These are phyloP conservation scores for Sebastes umbrosus DNA, from an alignment of 2,797 vertebrate species.

Conservation along the genomic window DNA sequence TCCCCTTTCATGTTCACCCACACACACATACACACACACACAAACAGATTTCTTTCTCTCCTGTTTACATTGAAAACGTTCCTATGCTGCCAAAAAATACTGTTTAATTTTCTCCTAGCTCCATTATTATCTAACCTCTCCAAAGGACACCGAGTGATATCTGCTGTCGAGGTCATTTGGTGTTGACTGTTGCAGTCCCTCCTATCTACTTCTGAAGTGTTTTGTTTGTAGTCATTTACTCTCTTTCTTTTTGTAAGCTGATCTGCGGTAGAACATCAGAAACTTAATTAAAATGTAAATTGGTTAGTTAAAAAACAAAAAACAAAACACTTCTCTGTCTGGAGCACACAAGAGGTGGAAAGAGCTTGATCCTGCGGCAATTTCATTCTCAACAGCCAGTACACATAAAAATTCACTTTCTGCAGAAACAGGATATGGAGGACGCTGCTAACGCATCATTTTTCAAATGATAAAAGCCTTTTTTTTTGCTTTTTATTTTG, in stretches of 20 bases:
- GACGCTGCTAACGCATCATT: conserved; percentile 3
- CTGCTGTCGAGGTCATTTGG: conserved; percentile 13
- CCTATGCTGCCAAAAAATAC: neutral
- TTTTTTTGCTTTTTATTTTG: conserved; percentile 12
- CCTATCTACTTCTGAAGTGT: conserved; percentile 17
- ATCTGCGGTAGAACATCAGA: conserved; percentile 36
- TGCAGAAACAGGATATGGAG: neutral
- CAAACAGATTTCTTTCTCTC: conserved; percentile 31
- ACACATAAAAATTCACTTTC: conserved; percentile 22
- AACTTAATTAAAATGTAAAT: conserved; percentile 68
- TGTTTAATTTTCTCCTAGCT: neutral
- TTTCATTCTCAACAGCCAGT: conserved; percentile 15
- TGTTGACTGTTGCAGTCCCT: conserved; percentile 2
- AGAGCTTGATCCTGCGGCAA: conserved; percentile 2
- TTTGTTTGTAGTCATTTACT: conserved; percentile 34
- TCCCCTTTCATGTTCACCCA: conserved; percentile 26
- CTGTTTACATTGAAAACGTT: conserved; percentile 39
- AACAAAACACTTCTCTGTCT: neutral
- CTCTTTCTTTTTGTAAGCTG: conserved; percentile 6
- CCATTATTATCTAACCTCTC: conserved; percentile 26
- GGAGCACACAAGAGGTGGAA: conserved; percentile 5
- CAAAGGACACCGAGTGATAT: neutral
- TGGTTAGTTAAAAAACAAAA: conserved; percentile 43
- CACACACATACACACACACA: neutral
- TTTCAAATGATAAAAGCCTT: conserved; percentile 35